Percentiles rank a stretch among this genome's conserved stretches.
phyloP scores from a whole-genome alignment of 2,888 invertebrate genomes.

The Andrena minutula region DNA sequence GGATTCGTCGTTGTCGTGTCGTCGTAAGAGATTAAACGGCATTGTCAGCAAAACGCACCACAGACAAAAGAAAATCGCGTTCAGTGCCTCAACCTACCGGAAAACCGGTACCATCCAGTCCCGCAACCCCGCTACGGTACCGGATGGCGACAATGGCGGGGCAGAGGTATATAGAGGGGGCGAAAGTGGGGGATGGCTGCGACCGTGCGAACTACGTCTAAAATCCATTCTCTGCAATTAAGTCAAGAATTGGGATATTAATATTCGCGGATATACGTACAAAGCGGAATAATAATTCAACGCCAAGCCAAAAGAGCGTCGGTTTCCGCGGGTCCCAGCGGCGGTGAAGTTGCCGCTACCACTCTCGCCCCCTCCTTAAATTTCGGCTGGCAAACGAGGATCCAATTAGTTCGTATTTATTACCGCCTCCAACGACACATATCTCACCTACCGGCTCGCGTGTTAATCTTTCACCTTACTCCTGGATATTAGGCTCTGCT shows the following conservation, averaged over 20 bases:
- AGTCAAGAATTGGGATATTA: conserved; percentile 82
- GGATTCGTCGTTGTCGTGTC: conserved; percentile 39
- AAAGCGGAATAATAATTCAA: conserved; percentile 83
- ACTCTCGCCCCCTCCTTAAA: conserved; percentile 19
- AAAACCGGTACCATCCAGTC: conserved; percentile 28
- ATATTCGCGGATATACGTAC: conserved; percentile 82
- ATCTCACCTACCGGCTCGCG: conserved; percentile 68
- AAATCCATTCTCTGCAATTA: conserved; percentile 83
- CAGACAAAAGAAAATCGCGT: conserved; percentile 74
- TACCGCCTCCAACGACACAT: conserved; percentile 73
- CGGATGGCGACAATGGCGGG: conserved; percentile 29
- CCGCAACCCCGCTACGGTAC: conserved; percentile 2
- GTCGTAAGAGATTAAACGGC: conserved; percentile 65
- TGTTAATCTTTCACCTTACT: conserved; percentile 75
- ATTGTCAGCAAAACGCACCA: conserved; percentile 67
- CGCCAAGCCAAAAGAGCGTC: conserved; percentile 66
- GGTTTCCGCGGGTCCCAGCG: conserved; percentile 36
- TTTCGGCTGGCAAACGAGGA: conserved; percentile 76
- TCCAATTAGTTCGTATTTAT: conserved; percentile 83
- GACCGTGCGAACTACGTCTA: conserved; percentile 61
- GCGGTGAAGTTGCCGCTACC: conserved; percentile 26
- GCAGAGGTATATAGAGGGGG: conserved; percentile 13
- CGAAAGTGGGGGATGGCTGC: conserved; percentile 16
- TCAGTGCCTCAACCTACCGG: conserved; percentile 30
- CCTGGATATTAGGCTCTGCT: background rate